Conservation (phyloP, 2,113 vertebrate species). For the Phodopus roborovskii region DNA sequence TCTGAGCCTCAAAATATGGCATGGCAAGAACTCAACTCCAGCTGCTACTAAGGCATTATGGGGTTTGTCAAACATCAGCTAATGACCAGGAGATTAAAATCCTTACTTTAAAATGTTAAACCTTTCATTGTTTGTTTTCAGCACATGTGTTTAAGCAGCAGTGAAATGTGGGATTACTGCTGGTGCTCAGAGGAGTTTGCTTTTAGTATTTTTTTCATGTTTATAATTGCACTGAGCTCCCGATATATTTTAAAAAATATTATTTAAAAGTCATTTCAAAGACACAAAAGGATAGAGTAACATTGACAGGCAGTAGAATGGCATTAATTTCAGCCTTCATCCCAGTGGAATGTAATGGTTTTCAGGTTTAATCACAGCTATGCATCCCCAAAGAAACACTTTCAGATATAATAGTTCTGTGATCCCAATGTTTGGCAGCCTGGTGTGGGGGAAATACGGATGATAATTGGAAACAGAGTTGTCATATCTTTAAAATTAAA, state of each 20-base stretch:
- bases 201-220: conserved; percentile 69
- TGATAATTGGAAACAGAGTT: conserved; percentile 35
- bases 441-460: conserved; percentile 55
- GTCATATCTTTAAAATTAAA: conserved; percentile 51
- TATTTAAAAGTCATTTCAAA: conserved; percentile 40
- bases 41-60: background rate
- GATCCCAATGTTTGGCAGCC: conserved; percentile 67
- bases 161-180: background rate
- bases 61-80: background rate
- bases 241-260: conserved; percentile 74
- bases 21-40: background rate
- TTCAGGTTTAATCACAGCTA: conserved; percentile 72
- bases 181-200: background rate
- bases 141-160: conserved; percentile 3
- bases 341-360: background rate
- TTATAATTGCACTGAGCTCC: conserved; percentile 23
- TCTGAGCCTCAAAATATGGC: conserved; percentile 22
- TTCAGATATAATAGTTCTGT: conserved; percentile 69
- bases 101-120: background rate
- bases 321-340: conserved; percentile 46
- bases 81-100: conserved; percentile 49
- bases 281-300: conserved; percentile 41
- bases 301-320: background rate
- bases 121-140: conserved; percentile 62
- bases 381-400: conserved; percentile 68